Evolutionary conservation across 2,113 vertebrate genomes (phyloP).

Genomic region (Aldabrachelys gigantea): DNA sequence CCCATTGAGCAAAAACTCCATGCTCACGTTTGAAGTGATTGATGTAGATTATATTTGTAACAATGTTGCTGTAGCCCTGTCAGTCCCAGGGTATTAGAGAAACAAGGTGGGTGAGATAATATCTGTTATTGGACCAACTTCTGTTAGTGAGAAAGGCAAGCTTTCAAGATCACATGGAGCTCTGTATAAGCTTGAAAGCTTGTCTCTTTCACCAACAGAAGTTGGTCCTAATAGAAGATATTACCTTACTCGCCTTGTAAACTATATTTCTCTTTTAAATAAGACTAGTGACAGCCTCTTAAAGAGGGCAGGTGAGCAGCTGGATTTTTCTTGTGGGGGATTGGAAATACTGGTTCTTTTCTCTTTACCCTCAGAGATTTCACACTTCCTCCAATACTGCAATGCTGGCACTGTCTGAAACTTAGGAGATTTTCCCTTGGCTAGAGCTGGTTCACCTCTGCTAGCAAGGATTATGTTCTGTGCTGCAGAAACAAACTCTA

Average conservation of each 20-base stretch:
- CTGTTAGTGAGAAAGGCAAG: not conserved
- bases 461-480: not conserved
- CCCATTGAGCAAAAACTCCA: fast-evolving
- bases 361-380: not conserved
- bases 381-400: not conserved
- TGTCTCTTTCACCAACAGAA: not conserved
- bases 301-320: fast-evolving
- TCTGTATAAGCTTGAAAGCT: not conserved
- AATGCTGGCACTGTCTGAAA: not conserved
- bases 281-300: not conserved
- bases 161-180: not conserved
- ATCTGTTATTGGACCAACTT: not conserved
- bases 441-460: not conserved
- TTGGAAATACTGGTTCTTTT: not conserved
- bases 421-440: not conserved
- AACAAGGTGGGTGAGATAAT: not conserved
- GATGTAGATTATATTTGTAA: not conserved
- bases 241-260: not conserved
- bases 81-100: not conserved
- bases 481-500: not conserved
- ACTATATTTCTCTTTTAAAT: not conserved
- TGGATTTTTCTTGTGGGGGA: not conserved
- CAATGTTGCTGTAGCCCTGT: not conserved
- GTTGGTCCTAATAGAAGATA: not conserved
- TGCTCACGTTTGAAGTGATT: not conserved